A percentile compares a stretch with the other conserved stretches of the same genome.
phyloP scores from a whole-genome alignment of 1,140 invertebrate genomes.

The Nomia melanderi region DNA sequence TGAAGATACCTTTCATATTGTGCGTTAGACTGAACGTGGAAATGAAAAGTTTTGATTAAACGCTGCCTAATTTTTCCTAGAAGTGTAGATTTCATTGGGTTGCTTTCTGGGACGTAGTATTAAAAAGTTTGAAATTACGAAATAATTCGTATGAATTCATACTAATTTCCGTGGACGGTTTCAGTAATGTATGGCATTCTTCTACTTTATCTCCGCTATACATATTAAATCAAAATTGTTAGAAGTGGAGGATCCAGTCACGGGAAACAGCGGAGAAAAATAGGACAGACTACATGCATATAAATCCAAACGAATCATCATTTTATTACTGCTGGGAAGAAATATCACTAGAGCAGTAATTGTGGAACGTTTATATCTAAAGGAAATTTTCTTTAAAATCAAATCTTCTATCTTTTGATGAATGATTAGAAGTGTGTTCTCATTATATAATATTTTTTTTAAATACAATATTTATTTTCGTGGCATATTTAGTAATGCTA shows the following conservation, averaged over 20 bases:
- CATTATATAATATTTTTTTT: no score
- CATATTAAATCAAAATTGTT: constrained; percentile 17
- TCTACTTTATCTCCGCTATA: constrained; percentile 7
- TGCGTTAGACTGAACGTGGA: neutral
- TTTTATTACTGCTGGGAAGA: neutral
- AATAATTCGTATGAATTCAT: constrained; percentile 38
- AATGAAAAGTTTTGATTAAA: constrained; percentile 40
- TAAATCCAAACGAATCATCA: neutral
- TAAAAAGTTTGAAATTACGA: constrained; percentile 39
- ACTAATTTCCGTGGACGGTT: constrained; percentile 19
- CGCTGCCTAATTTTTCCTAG: constrained; percentile 1
- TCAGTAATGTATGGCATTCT: constrained; percentile 41
- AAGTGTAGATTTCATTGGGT: neutral
- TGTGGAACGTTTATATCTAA: neutral
- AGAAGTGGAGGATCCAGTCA: neutral
- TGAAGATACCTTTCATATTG: constrained; percentile 10
- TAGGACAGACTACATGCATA: neutral
- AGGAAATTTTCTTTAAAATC: neutral
- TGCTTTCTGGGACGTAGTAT: neutral
- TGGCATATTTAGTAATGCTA: no score
- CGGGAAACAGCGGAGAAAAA: neutral
- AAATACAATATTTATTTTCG: no score
- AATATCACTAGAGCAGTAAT: neutral
- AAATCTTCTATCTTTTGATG: no score
- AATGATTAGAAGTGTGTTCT: no score